A percentile compares a stretch with the other conserved stretches of the same genome.
phyloP scores from a whole-genome alignment of 2,113 vertebrate species.

The Protobothrops mucrosquamatus region DNA sequence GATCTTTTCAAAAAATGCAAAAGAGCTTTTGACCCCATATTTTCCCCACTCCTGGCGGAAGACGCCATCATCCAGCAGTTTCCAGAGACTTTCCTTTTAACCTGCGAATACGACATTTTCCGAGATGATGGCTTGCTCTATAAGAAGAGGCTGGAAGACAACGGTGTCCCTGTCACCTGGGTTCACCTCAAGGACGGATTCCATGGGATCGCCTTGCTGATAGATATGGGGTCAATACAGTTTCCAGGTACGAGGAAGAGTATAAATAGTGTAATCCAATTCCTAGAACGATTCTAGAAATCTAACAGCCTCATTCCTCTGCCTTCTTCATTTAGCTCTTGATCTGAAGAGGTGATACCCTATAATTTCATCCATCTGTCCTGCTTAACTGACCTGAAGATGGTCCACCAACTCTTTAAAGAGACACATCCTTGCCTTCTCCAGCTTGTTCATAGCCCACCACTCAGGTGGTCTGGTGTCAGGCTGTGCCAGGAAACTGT shows the following conservation, averaged over 20 bases:
- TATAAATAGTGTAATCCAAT: neutral
- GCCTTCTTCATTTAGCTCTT: too few relatives aligned
- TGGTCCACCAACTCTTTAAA: too few relatives aligned
- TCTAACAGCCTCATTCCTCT: too few relatives aligned
- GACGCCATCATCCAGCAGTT: neutral
- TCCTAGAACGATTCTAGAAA: neutral
- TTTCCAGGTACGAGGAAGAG: neutral
- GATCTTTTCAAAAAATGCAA: neutral
- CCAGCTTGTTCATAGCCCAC: too few relatives aligned
- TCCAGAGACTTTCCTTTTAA: neutral
- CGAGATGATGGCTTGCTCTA: neutral
- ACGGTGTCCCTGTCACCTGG: neutral
- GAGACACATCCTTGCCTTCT: too few relatives aligned
- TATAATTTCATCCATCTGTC: too few relatives aligned
- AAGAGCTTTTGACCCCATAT: neutral
- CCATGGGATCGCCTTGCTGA: neutral
- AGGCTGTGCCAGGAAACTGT: too few relatives aligned
- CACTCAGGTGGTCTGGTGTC: too few relatives aligned
- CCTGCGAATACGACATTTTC: neutral
- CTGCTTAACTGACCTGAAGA: too few relatives aligned
- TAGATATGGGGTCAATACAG: neutral
- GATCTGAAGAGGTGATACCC: too few relatives aligned
- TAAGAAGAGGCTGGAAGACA: neutral
- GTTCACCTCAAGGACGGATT: neutral
- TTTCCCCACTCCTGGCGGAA: neutral